Conservation (phyloP, 2,888 invertebrate species). For the Lasioglossum marginatum region DNA sequence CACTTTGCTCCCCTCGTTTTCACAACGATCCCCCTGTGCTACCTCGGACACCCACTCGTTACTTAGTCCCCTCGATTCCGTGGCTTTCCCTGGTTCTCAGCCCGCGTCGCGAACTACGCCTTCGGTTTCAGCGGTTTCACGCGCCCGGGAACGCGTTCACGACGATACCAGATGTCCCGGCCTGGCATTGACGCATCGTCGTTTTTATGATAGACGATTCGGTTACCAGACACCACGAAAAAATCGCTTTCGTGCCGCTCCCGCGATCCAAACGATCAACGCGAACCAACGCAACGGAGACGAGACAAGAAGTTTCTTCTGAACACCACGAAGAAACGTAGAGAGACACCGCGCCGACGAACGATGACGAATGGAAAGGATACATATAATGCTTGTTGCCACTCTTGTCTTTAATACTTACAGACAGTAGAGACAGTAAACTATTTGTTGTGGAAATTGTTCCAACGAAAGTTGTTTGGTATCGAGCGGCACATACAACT, state of each 20-base stretch:
- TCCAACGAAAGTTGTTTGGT: no score
- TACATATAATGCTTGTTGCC: not conserved
- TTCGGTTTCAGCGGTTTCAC: constrained; percentile 49
- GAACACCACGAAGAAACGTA: not conserved
- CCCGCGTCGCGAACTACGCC: not conserved
- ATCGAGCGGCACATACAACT: no score
- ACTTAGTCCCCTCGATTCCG: constrained; percentile 16
- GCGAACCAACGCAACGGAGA: not conserved
- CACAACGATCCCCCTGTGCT: constrained; percentile 31
- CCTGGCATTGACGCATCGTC: constrained; percentile 69
- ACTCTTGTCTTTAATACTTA: not conserved
- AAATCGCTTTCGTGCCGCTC: constrained; percentile 11
- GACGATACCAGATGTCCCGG: constrained; percentile 66
- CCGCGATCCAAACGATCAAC: not conserved
- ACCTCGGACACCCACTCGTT: constrained; percentile 34
- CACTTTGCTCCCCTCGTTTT: constrained; percentile 48
- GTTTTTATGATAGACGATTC: constrained; percentile 58
- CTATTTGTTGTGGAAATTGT: no score
- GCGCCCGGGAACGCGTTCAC: constrained; percentile 60
- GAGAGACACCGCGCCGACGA: constrained; percentile 9
- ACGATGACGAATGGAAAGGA: constrained; percentile 16
- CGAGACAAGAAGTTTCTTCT: constrained; percentile 1
- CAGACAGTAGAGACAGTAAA: no score
- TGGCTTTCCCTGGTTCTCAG: not conserved
- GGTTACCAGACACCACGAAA: constrained; percentile 19